These are phyloP conservation scores for Saturnia pavonia DNA, from an alignment of 2,888 invertebrate genomes.

Conservation along the genomic window DNA sequence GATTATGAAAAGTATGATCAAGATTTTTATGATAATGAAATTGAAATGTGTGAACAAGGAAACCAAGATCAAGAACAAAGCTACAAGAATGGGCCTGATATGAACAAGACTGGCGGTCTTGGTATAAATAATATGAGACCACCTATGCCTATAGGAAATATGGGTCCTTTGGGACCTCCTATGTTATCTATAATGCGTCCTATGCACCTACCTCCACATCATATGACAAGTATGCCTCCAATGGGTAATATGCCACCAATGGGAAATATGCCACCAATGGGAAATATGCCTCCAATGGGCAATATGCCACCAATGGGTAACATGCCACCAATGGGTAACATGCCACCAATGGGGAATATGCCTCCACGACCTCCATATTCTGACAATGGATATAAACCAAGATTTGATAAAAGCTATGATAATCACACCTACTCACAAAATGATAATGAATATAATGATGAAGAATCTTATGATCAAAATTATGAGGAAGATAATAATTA, in stretches of 20 bases:
- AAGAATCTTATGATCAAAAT: slow-evolving; percentile 54
- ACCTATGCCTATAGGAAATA: slow-evolving; percentile 34
- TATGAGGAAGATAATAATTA: slow-evolving; percentile 57
- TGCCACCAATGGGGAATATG: slow-evolving; percentile 49
- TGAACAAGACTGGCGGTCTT: slow-evolving; percentile 40
- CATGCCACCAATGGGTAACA: slow-evolving; percentile 39
- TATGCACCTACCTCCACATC: slow-evolving; percentile 31
- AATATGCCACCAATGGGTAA: slow-evolving; percentile 48
- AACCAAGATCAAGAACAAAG: slow-evolving; percentile 61
- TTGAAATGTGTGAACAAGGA: slow-evolving; percentile 65
- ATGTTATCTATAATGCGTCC: slow-evolving; percentile 34
- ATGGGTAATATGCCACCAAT: slow-evolving; percentile 45
- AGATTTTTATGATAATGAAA: slow-evolving; percentile 68
- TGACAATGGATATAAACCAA: slow-evolving; percentile 70
- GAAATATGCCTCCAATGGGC: slow-evolving; percentile 39
- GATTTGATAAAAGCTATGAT: slow-evolving; percentile 60
- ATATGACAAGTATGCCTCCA: slow-evolving; percentile 34
- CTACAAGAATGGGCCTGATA: slow-evolving; percentile 63
- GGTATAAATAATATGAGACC: slow-evolving; percentile 30
- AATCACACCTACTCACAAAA: slow-evolving; percentile 61
- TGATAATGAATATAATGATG: slow-evolving; percentile 61
- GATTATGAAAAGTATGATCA: slow-evolving; percentile 57
- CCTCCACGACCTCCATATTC: slow-evolving; percentile 54
- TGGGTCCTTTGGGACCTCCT: slow-evolving; percentile 40
- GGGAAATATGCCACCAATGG: slow-evolving; percentile 33